These are phyloP conservation scores for Octonoba sinensis DNA, from an alignment of 2,888 invertebrate genomes.

Conservation along the genomic window DNA sequence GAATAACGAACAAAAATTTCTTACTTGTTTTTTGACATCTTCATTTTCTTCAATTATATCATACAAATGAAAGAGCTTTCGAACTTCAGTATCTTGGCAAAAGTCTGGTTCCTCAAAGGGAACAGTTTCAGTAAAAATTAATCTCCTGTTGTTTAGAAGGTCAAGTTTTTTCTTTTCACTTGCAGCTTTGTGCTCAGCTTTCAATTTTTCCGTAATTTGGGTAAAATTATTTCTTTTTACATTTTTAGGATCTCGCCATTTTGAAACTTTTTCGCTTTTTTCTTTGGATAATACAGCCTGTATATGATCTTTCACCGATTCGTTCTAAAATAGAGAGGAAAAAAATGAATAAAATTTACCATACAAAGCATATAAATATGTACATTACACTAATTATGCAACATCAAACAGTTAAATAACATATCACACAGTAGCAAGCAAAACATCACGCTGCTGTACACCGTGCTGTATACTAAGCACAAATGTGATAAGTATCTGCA, in stretches of 20 bases:
- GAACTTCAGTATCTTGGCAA: constrained; percentile 39
- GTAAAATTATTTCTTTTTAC: neutral
- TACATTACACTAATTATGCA: too few species aligned
- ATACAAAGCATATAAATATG: too few species aligned
- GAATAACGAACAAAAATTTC: too few species aligned
- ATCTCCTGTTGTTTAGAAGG: constrained; percentile 36
- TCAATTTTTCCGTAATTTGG: constrained; percentile 23
- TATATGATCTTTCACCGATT: constrained; percentile 46
- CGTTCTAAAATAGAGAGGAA: constrained; percentile 33
- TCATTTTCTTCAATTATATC: constrained; percentile 60
- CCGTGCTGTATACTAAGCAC: too few species aligned
- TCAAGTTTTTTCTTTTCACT: constrained; percentile 44
- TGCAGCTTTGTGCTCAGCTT: constrained; percentile 29
- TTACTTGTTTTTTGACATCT: constrained; percentile 54
- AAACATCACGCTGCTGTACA: too few species aligned
- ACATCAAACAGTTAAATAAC: too few species aligned
- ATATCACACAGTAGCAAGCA: too few species aligned
- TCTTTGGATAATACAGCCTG: constrained; percentile 43
- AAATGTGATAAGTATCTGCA: too few species aligned
- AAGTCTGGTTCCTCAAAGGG: neutral
- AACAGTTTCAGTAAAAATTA: constrained; percentile 50
- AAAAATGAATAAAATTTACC: neutral
- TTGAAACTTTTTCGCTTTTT: constrained; percentile 10
- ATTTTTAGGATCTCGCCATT: constrained; percentile 40
- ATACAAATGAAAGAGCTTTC: constrained; percentile 48